Evolutionary conservation across 2,113 vertebrate species (phyloP), one percentile per base, ranked within the genome.

Genomic region (Serinus canaria): DNA sequence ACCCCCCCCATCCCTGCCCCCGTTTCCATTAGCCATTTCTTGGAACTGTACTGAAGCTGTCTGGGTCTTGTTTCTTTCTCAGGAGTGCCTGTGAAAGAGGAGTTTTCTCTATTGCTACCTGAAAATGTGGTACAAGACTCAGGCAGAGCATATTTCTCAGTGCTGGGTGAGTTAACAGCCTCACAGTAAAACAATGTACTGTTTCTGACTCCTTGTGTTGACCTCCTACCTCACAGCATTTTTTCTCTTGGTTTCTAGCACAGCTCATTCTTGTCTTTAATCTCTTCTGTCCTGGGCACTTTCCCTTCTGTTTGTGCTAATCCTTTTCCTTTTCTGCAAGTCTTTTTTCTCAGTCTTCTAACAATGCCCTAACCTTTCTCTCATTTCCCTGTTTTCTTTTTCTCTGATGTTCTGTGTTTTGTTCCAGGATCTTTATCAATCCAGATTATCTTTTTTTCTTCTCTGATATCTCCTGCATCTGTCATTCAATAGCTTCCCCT

Each of bases 131-230:
- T 98, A 19, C 47, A 89, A 86, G 97, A 96, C 4, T 98, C 98
- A 25, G 94, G 95, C 80, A 92, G 96, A 90, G 98, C 98, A 2
- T 97, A 95, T 58, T 79, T 98, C 76, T 97, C 96, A 39, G 94
- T 98, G 58, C 44, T 98, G 53, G 98, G 98, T 98, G 73, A 98
- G 97, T 91, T 41, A 72, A 56, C 44, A 35, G n/a, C 22, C 17
- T 43, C 20, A 19, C 31, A 80, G 67, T 82, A 75, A 39, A 72
- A 30, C 14, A 14, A 27, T 22, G 23, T 62, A n/a, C 25, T 87
- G 18, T 69, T 91, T 87, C 53, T 88, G 24, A 28, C 28, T n/a
- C 12, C 33, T 53, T 66, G 3, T 44, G 15, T 33, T 58, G 39
- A 41, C n/a, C 12, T 90, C 16, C 19, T 79, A n/a, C 7, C n/a